Evolutionary conservation across 2,113 vertebrate genomes (phyloP), one percentile per base, ranked within the genome.

Genomic region (Aptenodytes patagonicus): DNA sequence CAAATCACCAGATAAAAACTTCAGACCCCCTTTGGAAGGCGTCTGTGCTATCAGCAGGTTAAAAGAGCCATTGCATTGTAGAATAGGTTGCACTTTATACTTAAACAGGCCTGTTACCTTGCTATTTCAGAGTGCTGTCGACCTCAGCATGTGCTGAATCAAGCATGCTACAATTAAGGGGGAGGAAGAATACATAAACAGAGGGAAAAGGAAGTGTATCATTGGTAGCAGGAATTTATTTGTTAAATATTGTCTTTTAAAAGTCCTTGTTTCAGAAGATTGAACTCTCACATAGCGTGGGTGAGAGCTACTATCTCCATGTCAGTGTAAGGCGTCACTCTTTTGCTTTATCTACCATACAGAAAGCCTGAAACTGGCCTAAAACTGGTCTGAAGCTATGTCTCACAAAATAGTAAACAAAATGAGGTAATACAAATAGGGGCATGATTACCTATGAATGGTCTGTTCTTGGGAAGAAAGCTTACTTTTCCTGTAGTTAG

Each of bases 261-360:
- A 77, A 52, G 52, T 66, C 5, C 4, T 52, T 58, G 5, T 13
- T 2, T 28, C 7, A 89, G 36, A 54, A 60, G 4, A 20, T 0
- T 38, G 25, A 64, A 69, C 61, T 81, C 6, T 78, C 34, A 65
- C 7, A 17, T 9, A 46, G 2, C 0, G 0, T 8, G 12, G 3
- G 7, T 57, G 19, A 75, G 28, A 78, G 8, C 17, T 36, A 3
- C 5, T 21, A 6, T 36, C 13, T 91, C 7, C 4, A 2, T 6
- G 3, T 22, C 28, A 66, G 31, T 22, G 6, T 29, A 75, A 75
- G 7, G 1, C 7, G 80, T 83, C 65, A 40, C 5, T 14, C 6
- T 87, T 72, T 55, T 79, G 7, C 3, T 70, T 40, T 51, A 42
- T 14, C 8, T 55, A 12, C 19, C 6, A 14, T 32, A 29, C 6